These are phyloP conservation scores for Tamias sibiricus DNA, from an alignment of 2,113 vertebrate genomes.

Conservation along the genomic window DNA sequence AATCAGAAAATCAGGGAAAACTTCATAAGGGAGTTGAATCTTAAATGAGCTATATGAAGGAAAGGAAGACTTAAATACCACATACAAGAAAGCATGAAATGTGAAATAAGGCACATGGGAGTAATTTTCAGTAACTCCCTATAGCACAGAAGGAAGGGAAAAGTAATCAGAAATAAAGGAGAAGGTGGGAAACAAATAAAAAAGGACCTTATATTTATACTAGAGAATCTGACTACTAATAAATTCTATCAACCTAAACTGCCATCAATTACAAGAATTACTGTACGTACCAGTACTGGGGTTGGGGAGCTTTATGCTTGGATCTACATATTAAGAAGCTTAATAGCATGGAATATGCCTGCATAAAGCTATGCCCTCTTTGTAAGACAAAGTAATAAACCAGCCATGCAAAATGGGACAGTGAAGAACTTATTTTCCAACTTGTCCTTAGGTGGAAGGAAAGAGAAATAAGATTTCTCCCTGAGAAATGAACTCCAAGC, in stretches of 20 bases:
- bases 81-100: background rate
- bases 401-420: background rate
- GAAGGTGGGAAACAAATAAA: background rate
- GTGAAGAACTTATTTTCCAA: conserved; percentile 53
- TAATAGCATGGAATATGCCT: background rate
- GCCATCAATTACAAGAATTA: conserved; percentile 40
- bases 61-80: conserved; percentile 28
- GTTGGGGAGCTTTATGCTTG: background rate
- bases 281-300: background rate
- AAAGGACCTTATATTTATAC: background rate
- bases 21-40: background rate
- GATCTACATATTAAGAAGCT: background rate
- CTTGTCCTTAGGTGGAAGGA: background rate
- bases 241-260: conserved; percentile 30
- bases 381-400: conserved; percentile 38
- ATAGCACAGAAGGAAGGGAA: background rate
- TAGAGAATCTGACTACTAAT: background rate
- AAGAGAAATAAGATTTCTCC: background rate
- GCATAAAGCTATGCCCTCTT: background rate
- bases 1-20: conserved; percentile 15
- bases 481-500: background rate
- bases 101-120: conserved; percentile 1
- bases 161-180: conserved; percentile 19
- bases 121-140: conserved; percentile 28
- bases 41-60: background rate